phyloP scores from a whole-genome alignment of 2,113 vertebrate genomes.

The Lepus europaeus region DNA sequence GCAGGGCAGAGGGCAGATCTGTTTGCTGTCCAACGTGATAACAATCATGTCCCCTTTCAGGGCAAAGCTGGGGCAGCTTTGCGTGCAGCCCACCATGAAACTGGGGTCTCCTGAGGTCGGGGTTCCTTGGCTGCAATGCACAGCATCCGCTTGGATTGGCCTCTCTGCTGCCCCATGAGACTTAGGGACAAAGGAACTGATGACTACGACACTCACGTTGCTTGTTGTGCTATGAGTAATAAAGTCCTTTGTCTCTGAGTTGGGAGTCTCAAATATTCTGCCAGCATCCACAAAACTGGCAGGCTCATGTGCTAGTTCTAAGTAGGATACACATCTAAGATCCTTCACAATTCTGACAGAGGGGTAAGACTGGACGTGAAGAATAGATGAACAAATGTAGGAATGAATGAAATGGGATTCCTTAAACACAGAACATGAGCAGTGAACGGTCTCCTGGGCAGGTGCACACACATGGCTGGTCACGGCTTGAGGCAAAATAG shows the following conservation, averaged over 20 bases:
- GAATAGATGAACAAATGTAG: neutral
- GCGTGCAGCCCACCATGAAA: neutral
- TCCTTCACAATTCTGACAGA: neutral
- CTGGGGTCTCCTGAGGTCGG: neutral
- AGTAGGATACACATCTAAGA: neutral
- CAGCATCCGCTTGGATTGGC: neutral
- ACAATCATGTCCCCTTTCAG: neutral
- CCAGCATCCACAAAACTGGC: neutral
- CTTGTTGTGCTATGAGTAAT: neutral
- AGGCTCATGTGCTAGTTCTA: neutral
- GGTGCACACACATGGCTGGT: neutral
- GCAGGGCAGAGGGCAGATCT: neutral
- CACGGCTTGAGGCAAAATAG: neutral
- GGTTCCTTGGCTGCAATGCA: neutral
- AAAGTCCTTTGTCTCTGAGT: neutral
- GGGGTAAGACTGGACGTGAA: neutral
- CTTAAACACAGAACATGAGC: neutral
- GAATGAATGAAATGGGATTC: neutral
- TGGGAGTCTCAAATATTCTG: neutral
- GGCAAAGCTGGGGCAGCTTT: neutral
- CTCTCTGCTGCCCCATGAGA: rapidly evolving
- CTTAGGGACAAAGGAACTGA: neutral
- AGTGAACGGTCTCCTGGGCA: neutral
- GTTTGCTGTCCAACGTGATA: rapidly evolving
- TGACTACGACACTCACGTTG: rapidly evolving